phyloP scores from a whole-genome alignment of 2,113 vertebrate genomes.

The Saguinus midas region DNA sequence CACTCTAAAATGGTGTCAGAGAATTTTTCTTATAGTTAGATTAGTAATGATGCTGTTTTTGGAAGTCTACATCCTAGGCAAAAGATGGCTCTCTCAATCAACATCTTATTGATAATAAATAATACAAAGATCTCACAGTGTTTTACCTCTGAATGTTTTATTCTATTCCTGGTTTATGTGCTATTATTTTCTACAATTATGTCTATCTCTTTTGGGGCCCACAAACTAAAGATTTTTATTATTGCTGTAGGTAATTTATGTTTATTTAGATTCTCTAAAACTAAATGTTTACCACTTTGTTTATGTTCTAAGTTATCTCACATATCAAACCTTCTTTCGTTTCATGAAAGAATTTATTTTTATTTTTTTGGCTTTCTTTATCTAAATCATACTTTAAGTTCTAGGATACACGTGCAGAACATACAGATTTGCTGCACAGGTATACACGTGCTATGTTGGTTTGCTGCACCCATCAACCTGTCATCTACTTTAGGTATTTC shows the following conservation, averaged over 20 bases:
- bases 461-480: too few species aligned
- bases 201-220: background rate
- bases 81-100: background rate
- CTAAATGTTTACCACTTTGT: background rate
- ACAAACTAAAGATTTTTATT: background rate
- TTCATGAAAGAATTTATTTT: background rate
- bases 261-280: background rate
- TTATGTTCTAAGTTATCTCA: background rate
- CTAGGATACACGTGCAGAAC: too few species aligned
- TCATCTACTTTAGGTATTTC: too few species aligned
- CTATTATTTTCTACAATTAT: background rate
- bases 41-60: slow-evolving; percentile 12
- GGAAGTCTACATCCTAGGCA: background rate
- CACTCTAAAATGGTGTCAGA: background rate
- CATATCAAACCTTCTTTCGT: background rate
- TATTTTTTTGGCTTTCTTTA: background rate
- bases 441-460: too few species aligned
- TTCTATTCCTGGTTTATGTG: background rate
- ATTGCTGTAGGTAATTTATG: background rate
- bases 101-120: background rate
- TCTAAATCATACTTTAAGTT: background rate
- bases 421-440: too few species aligned
- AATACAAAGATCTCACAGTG: background rate
- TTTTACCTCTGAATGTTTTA: background rate
- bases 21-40: background rate